Evolutionary conservation across 2,888 invertebrate genomes (phyloP).

Genomic region (Nephrotoma guestfalica): DNA sequence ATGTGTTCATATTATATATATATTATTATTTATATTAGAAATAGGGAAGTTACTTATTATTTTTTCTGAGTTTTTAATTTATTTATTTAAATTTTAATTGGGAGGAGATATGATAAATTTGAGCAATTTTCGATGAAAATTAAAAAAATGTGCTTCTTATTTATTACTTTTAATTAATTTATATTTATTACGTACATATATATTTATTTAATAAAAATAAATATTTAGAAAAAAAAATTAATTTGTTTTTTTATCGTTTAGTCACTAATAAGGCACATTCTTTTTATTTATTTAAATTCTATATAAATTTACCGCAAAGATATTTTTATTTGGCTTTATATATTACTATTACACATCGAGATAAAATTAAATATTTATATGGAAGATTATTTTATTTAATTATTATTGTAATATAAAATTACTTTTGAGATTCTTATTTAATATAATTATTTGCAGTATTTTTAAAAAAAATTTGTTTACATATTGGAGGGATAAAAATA

Average conservation of each 20-base stretch:
- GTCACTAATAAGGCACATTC: background rate
- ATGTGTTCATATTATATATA: too few species aligned
- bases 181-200: background rate
- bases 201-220: background rate
- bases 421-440: background rate
- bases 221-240: background rate
- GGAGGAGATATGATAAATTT: background rate
- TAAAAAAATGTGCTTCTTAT: background rate
- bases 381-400: background rate
- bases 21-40: background rate
- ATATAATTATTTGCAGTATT: background rate
- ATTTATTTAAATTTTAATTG: background rate
- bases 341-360: background rate
- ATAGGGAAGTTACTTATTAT: background rate
- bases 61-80: background rate
- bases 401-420: background rate
- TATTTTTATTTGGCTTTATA: background rate
- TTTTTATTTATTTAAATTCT: background rate
- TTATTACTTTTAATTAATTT: background rate
- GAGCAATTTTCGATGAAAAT: background rate
- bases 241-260: background rate
- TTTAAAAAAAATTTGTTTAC: background rate
- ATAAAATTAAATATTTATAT: background rate
- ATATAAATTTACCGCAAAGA: background rate
- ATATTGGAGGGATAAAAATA: background rate